Percentiles rank a stretch among this genome's conserved stretches.
Evolutionary conservation across 1,140 invertebrate genomes (phyloP).

Genomic region (Phymastichus coffea): DNA sequence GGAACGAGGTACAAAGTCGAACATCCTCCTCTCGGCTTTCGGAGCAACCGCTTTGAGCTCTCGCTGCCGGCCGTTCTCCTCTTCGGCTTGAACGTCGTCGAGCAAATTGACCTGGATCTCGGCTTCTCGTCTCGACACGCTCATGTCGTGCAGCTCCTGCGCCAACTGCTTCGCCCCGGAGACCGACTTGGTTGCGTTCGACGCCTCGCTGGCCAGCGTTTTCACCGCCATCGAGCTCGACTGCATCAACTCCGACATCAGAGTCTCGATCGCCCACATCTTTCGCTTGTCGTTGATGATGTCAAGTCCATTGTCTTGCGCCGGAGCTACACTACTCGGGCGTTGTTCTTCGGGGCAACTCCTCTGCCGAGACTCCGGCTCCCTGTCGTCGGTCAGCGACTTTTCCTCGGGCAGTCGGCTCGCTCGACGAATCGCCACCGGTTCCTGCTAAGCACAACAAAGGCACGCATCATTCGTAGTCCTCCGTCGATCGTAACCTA

Average conservation of each 20-base stretch:
- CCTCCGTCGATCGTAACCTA: too few species aligned
- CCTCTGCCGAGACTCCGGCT: neutral
- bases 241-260: constrained; percentile 45
- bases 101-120: constrained; percentile 25
- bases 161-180: constrained; percentile 33
- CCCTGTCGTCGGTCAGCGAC: neutral
- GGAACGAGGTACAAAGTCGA: constrained; percentile 30
- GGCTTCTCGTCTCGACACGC: constrained; percentile 19
- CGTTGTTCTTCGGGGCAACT: constrained; percentile 12
- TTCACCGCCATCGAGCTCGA: constrained; percentile 15
- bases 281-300: constrained; percentile 47
- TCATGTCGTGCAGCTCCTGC: constrained; percentile 39
- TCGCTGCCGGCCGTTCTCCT: neutral
- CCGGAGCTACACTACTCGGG: constrained; percentile 26
- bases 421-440: too few species aligned
- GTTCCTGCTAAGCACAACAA: too few species aligned
- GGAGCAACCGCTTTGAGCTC: too few species aligned
- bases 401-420: neutral
- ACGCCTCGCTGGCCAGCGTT: neutral
- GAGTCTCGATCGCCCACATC: constrained; percentile 51
- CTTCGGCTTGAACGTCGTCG: constrained; percentile 22
- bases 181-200: neutral
- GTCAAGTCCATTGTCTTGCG: too few species aligned
- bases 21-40: too few species aligned
- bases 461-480: too few species aligned